These are phyloP conservation scores for Acestrorhynchus altus DNA, from an alignment of 2,797 vertebrate species.

Conservation along the genomic window DNA sequence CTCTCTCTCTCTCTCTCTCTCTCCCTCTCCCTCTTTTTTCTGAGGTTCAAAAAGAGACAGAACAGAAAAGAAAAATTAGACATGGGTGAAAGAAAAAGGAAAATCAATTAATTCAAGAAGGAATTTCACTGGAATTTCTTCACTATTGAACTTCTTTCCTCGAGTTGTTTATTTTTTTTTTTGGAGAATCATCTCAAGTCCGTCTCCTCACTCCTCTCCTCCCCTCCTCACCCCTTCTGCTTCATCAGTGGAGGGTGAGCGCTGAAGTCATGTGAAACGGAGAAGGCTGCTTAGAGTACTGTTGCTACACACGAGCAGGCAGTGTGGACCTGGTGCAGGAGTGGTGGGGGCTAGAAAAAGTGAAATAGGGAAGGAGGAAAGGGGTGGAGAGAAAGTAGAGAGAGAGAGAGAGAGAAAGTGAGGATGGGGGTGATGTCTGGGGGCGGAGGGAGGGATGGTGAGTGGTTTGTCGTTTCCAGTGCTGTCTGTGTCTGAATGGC, in stretches of 20 bases:
- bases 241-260: too few species aligned
- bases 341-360: background rate
- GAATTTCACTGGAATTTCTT: too few species aligned
- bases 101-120: too few species aligned
- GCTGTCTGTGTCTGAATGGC: constrained; percentile 53
- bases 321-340: too few species aligned
- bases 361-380: background rate
- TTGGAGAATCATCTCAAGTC: too few species aligned
- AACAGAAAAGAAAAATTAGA: too few species aligned
- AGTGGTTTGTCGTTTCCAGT: constrained; percentile 43
- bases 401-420: background rate
- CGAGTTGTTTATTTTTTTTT: too few species aligned
- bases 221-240: background rate
- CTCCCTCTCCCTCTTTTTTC: background rate
- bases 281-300: constrained; percentile 44
- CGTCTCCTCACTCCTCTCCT: background rate
- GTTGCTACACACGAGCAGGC: constrained; percentile 37
- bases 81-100: too few species aligned
- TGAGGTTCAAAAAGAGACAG: too few species aligned
- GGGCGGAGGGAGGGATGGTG: constrained; percentile 24
- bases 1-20: background rate
- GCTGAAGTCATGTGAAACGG: background rate
- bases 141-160: too few species aligned
- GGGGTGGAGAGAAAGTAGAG: background rate
- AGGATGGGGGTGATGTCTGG: constrained; percentile 39